Evolutionary conservation across 2,888 invertebrate species (phyloP).

Genomic region (Cephus pygmeus): DNA sequence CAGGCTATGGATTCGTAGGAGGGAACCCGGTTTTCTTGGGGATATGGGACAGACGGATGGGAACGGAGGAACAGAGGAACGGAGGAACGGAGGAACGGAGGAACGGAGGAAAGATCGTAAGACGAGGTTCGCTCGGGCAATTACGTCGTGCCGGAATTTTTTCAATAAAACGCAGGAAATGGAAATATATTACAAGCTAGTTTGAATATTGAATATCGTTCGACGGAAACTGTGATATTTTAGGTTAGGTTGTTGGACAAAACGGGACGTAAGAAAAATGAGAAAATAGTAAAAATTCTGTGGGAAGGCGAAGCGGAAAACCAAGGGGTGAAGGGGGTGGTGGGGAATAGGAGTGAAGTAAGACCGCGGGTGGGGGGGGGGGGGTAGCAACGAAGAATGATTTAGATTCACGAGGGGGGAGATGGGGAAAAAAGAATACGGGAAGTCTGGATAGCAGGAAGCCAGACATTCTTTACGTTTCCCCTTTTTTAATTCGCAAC

Average conservation of each 20-base stretch:
- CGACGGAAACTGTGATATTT: neutral
- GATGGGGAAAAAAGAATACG: neutral
- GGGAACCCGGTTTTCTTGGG: neutral
- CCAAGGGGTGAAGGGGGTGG: neutral
- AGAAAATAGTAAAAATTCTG: neutral
- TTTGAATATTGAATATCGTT: constrained; percentile 2
- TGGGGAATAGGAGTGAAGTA: constrained; percentile 3
- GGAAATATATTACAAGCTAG: neutral
- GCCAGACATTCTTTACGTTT: neutral
- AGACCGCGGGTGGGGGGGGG: neutral
- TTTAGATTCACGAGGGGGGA: neutral
- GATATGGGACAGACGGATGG: neutral
- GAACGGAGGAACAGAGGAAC: neutral
- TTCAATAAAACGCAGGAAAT: constrained; percentile 5
- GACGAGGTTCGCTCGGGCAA: neutral
- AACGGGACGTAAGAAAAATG: neutral
- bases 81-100: neutral
- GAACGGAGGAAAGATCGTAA: neutral
- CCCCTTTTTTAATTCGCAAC: neutral
- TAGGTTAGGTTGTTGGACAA: neutral
- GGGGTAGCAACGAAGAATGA: neutral
- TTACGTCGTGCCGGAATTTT: neutral
- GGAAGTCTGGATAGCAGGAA: neutral
- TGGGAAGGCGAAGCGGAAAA: constrained; percentile 1
- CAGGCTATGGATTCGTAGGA: neutral